Percentiles rank a stretch among this genome's conserved stretches.
These are phyloP conservation scores for Hermaeophaga mercurialis DNA, from an alignment of 2,888 invertebrate species.

Conservation along the genomic window DNA sequence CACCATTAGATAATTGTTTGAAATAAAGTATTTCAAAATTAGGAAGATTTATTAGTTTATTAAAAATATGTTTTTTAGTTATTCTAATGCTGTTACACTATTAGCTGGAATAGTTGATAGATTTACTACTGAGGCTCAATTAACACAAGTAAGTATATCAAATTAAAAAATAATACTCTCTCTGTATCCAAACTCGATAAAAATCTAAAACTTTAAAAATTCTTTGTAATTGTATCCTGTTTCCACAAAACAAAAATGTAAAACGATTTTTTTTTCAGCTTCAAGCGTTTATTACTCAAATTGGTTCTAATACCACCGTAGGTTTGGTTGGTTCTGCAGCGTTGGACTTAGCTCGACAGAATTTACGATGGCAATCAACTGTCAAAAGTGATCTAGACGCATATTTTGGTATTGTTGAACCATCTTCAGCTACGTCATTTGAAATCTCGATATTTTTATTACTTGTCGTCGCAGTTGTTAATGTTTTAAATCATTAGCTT, in stretches of 20 bases:
- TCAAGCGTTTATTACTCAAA: conserved; percentile 23
- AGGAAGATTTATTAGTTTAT: neutral
- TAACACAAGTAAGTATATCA: conserved; percentile 42
- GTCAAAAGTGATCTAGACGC: conserved; percentile 27
- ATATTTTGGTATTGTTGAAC: conserved; percentile 20
- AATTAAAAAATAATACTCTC: no score
- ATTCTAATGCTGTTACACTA: conserved; percentile 54
- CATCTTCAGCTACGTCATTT: neutral
- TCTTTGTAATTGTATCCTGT: no score
- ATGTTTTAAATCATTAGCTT: no score
- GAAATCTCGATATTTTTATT: neutral
- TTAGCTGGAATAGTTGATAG: conserved; percentile 45
- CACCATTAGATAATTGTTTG: no score
- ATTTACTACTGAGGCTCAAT: conserved; percentile 44
- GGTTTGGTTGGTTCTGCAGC: conserved; percentile 22
- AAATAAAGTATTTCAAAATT: neutral
- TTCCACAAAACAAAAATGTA: no score
- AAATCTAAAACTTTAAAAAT: no score
- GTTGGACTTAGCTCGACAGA: conserved; percentile 25
- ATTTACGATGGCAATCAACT: conserved; percentile 28
- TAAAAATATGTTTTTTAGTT: conserved; percentile 42
- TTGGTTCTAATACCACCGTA: conserved; percentile 18
- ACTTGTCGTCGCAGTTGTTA: no score
- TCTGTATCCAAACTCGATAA: no score
- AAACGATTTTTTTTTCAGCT: conserved; percentile 31